phyloP scores from a whole-genome alignment of 2,797 vertebrate species.

The Melanotaenia nigrans region DNA sequence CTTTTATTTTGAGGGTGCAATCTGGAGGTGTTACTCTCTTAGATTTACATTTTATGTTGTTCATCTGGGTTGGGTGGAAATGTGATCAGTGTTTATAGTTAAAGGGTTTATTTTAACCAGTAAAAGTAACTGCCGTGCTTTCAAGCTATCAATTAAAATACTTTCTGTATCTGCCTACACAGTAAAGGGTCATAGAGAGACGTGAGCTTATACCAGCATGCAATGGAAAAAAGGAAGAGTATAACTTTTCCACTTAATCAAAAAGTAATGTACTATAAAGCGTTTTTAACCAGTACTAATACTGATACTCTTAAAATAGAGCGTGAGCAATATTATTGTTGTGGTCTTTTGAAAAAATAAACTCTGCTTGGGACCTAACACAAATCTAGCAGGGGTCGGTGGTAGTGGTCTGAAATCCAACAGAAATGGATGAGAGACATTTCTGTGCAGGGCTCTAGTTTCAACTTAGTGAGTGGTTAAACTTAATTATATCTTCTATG shows the following conservation, averaged over 20 bases:
- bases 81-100: not conserved
- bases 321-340: not conserved
- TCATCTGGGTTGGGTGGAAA: slow-evolving; percentile 15
- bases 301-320: not conserved
- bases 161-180: not conserved
- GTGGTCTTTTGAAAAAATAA: not conserved
- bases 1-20: not conserved
- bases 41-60: slow-evolving; percentile 12
- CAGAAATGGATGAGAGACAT: not conserved
- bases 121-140: not conserved
- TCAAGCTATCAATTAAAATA: not conserved
- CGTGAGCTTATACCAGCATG: slow-evolving; percentile 18
- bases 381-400: not conserved
- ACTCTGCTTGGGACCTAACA: not conserved
- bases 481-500: not conserved
- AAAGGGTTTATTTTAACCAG: not conserved
- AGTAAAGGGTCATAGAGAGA: slow-evolving; percentile 3
- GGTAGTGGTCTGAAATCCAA: too few relatives aligned
- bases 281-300: not conserved
- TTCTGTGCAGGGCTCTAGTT: not conserved
- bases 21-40: slow-evolving; percentile 8
- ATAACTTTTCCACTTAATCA: not conserved
- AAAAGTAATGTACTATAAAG: not conserved
- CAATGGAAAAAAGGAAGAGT: not conserved
- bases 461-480: not conserved